Base-by-base conservation (phyloP, 2,797 vertebrate species). In the Sphenopsis melanotis region DNA sequence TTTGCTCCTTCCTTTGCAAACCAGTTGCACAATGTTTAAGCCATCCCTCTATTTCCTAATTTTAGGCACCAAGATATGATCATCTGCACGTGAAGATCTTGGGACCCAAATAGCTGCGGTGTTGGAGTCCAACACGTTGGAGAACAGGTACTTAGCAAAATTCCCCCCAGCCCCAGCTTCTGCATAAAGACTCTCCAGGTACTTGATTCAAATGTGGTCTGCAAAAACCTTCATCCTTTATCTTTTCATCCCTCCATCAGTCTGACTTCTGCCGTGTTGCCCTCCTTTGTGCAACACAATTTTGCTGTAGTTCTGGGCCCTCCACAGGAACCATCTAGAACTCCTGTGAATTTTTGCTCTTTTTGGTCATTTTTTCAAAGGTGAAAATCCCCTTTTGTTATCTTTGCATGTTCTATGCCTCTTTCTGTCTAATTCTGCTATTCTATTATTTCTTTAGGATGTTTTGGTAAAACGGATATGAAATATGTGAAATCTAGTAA, bases 1-100 rank as follows among this genome's bases (percentile, higher is more conserved):
- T 27, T 63, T 64, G 76, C 55, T 87, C 15, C 75, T 87, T 96
- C 89, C 20, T 80, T 96, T 89, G 52, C 85, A 76, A 76, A 39
- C 29, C 63, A 52, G 61, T n/a, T n/a, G 27, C 42, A 80, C 0
- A 2, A 39, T 72, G 82, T 59, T 27, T 57, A 55, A 77, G 52
- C 46, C 41, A 39, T 52, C 10, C 14, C 5, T 90, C 55, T 89
- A n/a, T 76, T 91, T 92, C 63, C 41, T 23, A 9, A 57, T 91
- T 61, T 76, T 88, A 53, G 27, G 89, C 57, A 75, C 56, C 64
- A 56, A 26, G 46, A 11, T 71, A 68, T 4, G 12, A 27, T 57
- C 34, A 64, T 6, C 0, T 3, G 30, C 30, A 59, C 10, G 8
- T 29, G 46, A 82, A 76, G 34, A 60, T 26, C 14, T 32, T 2